Evolutionary conservation across 2,888 invertebrate genomes (phyloP), one percentile per base, ranked within the genome.

Genomic region (Bibio marci): DNA sequence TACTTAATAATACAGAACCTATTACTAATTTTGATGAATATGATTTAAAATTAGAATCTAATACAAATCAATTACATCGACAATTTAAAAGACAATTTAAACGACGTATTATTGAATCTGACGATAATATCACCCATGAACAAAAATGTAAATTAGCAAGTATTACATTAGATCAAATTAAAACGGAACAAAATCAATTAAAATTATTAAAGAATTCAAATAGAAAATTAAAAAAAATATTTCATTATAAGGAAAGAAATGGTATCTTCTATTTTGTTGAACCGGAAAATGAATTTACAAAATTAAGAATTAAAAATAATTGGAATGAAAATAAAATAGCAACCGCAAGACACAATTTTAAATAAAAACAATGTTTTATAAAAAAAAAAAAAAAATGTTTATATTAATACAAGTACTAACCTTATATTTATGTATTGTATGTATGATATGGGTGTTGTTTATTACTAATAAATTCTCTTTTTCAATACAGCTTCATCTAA

Each of bases 401-500:
- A 32, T 7, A 13, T 11, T 30, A 30, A 4, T 33, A 32, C 13
- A n/a, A n/a, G n/a, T n/a, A n/a, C n/a, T n/a, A n/a, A n/a, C n/a
- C n/a, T n/a, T n/a, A n/a, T n/a, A n/a, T n/a, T n/a, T n/a, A n/a
- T n/a, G n/a, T n/a, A n/a, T n/a, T n/a, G n/a, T n/a, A n/a, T n/a
- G n/a, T 19, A 6, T 33, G n/a, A 19, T n/a, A n/a, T 4, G 3
- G 17, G 3, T 10, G 18, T 33, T 33, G 22, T 33, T 33, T n/a
- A 33, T 12, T 26, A 39, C 58, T 59, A 76, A 62, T 76, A 78
- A 48, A 78, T 61, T 50, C 71, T 71, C 46, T 71, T 69, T 57
- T 74, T 76, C 43, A 76, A 62, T 43, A 79, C 68, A 26, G 76
- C 73, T 52, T 70, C 71, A 47, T 73, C 67, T 41, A 78, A 50